Evolutionary conservation across 1,140 invertebrate genomes (phyloP), one percentile per base, ranked within the genome.

Genomic region (Proales similis): DNA sequence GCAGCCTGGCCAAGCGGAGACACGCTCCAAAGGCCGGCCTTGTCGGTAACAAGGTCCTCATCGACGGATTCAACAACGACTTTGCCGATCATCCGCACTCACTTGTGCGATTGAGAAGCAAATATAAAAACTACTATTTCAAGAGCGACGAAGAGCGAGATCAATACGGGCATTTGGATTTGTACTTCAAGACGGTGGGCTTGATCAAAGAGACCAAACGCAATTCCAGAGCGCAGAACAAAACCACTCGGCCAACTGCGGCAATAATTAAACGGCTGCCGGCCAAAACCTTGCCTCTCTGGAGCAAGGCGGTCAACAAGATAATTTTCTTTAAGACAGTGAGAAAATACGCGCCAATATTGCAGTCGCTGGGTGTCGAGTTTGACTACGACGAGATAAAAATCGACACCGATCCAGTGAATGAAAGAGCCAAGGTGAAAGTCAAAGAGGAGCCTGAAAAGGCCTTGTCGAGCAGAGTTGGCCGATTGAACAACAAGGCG

Each of bases 41-140:
- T 6, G 1, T 61, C 12, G 57, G 57, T 19, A 33, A 61, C 36
- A 61, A 61, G 36, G 38, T 36, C 19, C 24, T 61, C 22, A 19
- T 61, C 19, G 57, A 61, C 38, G 57, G 57, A 7, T 61, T 33
- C 26, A 61, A 61, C 30, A 61, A 61, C 19, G 17, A 61, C 27
- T 46, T 61, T 5, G 33, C 45, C 33, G 57, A 61, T 61, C 47
- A 46, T n/a, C 11, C 36, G 0, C 22, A 45, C n/a, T 45, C 57
- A 4, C 33, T 32, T 32, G 57, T 46, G 14, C 2, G 51, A 26
- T 24, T 57, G 0, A 57, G 36, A 42, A 1, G 22, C 4, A 57
- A 42, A n/a, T 57, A 57, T 26, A 39, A 57, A 42, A 42, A 30
- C 32, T 57, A 57, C 20, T 57, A 42, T 57, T 57, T 26, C 47